Percentiles rank a stretch among this genome's conserved stretches.
phyloP scores from a whole-genome alignment of 2,797 vertebrate genomes.

The Sardinella longiceps region DNA sequence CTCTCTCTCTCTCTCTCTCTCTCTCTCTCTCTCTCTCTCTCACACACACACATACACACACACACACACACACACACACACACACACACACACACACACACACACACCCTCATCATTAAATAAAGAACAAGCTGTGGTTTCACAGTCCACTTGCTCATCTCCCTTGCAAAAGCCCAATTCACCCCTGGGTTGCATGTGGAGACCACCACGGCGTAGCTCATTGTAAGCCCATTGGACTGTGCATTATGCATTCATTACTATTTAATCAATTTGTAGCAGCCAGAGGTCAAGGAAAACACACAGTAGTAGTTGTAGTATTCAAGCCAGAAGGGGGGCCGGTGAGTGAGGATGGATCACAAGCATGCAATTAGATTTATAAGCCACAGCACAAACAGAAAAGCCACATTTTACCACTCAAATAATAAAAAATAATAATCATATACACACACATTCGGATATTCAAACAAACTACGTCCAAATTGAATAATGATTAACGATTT shows the following conservation, averaged over 20 bases:
- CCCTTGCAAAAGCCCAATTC: conserved; percentile 1
- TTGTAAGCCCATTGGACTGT: neutral
- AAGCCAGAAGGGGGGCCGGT: neutral
- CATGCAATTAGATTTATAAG: conserved; percentile 15
- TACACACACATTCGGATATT: neutral
- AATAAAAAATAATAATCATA: no score
- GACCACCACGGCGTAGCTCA: neutral
- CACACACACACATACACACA: neutral
- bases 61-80: neutral
- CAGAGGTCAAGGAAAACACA: neutral
- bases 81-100: neutral
- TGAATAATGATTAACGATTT: neutral
- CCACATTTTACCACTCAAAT: conserved; percentile 8
- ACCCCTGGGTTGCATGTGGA: neutral
- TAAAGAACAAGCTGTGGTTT: neutral
- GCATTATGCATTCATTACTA: conserved; percentile 16
- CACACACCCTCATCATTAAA: neutral
- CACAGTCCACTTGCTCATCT: conserved; percentile 13
- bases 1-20: neutral
- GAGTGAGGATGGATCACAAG: neutral
- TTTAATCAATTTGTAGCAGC: conserved; percentile 22
- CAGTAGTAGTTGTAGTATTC: neutral
- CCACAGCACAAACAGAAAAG: conserved; percentile 6
- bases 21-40: neutral
- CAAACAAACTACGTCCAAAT: neutral